phyloP scores from a whole-genome alignment of 23 tunicate genomes.

The Trididemnum miniatum region DNA sequence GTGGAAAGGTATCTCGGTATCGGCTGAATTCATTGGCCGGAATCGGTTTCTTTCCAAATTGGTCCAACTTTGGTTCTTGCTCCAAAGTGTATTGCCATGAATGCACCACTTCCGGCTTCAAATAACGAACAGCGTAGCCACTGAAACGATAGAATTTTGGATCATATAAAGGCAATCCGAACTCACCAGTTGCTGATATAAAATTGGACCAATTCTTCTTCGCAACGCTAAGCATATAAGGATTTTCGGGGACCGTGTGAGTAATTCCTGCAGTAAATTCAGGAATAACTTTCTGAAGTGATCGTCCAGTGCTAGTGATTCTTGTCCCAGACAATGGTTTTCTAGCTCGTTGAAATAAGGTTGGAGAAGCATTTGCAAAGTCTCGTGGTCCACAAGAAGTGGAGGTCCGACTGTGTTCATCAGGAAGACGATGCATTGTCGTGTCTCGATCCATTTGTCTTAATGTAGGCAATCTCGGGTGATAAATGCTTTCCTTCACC shows the following conservation, averaged over 20 bases:
- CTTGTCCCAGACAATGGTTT: conserved; percentile 67
- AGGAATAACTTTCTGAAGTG: conserved; percentile 57
- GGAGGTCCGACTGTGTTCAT: conserved; percentile 83
- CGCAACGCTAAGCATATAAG: conserved; percentile 59
- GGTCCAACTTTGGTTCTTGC: conserved; percentile 88
- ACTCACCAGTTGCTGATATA: conserved; percentile 82
- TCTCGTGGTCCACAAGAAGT: conserved; percentile 84
- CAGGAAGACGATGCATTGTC: conserved; percentile 66
- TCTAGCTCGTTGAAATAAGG: conserved; percentile 47
- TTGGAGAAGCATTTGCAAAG: conserved; percentile 50
- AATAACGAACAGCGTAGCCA: conserved; percentile 84
- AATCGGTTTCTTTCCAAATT: conserved; percentile 75
- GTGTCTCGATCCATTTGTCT: conserved; percentile 91
- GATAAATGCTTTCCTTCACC: conserved; percentile 78
- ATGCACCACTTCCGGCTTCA: conserved; percentile 75
- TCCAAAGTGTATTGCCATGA: conserved; percentile 80
- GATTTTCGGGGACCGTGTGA: conserved; percentile 45
- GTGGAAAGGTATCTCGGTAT: conserved; percentile 87
- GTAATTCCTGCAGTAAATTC: conserved; percentile 77
- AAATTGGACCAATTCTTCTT: conserved; percentile 79
- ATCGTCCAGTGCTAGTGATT: conserved; percentile 72
- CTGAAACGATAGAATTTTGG: conserved; percentile 80
- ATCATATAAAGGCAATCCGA: conserved; percentile 62
- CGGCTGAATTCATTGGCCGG: conserved; percentile 89
- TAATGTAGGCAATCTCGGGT: conserved; percentile 80